phyloP scores from a whole-genome alignment of 1,140 invertebrate species.

The Aradophagus sp. region DNA sequence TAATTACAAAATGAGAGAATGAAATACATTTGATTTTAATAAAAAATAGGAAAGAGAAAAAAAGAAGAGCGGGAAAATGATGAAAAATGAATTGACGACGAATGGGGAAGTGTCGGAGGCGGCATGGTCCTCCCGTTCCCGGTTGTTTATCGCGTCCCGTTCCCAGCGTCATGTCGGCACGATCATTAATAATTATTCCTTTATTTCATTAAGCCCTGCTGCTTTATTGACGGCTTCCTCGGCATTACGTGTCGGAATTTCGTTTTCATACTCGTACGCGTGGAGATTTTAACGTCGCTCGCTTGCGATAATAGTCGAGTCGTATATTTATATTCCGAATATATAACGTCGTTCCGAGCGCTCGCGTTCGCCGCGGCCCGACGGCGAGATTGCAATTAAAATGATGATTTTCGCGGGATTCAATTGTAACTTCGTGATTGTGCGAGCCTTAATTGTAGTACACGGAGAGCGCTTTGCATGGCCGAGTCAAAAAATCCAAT shows the following conservation, averaged over 20 bases:
- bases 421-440: slow-evolving; percentile 23
- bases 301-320: slow-evolving; percentile 26
- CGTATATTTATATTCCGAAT: slow-evolving; percentile 24
- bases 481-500: no score
- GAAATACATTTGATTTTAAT: no score
- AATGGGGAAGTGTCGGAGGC: no score
- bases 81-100: slow-evolving; percentile 1
- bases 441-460: no score
- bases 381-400: slow-evolving; percentile 15
- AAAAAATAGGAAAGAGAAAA: slow-evolving; percentile 6
- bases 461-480: no score
- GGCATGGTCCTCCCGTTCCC: background rate
- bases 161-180: slow-evolving; percentile 36
- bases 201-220: slow-evolving; percentile 44
- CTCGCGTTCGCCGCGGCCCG: slow-evolving; percentile 2
- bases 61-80: slow-evolving; percentile 7
- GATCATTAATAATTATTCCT: slow-evolving; percentile 54
- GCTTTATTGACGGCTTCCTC: slow-evolving; percentile 49
- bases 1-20: no score
- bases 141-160: slow-evolving; percentile 38
- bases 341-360: slow-evolving; percentile 13
- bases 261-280: slow-evolving; percentile 29
- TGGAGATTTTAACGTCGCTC: slow-evolving; percentile 27
- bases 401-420: slow-evolving; percentile 19
- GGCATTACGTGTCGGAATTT: slow-evolving; percentile 48